Percentiles rank a stretch among this genome's conserved stretches.
Conservation (phyloP, 2,113 vertebrate genomes). For the Oreotrochilus melanogaster region DNA sequence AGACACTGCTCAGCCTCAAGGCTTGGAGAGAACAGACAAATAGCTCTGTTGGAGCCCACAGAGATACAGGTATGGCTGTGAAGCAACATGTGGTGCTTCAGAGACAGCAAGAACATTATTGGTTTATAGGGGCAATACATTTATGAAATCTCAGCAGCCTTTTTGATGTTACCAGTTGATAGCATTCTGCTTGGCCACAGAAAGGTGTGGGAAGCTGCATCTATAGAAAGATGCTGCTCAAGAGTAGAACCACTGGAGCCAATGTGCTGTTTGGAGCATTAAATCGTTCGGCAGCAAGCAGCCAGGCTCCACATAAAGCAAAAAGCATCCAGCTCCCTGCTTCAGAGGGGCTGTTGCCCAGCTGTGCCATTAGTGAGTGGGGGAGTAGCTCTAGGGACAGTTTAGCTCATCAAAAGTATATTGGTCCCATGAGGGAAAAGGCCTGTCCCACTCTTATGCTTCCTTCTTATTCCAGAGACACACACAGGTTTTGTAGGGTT, state of each 20-base stretch:
- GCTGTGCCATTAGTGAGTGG: not conserved
- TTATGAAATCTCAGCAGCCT: not conserved
- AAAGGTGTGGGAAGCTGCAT: not conserved
- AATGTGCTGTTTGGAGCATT: not conserved
- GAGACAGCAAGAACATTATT: rapidly evolving
- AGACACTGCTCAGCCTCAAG: rapidly evolving
- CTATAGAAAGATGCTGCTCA: rapidly evolving
- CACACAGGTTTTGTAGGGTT: not conserved
- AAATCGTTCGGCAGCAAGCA: rapidly evolving
- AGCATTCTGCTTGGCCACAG: not conserved
- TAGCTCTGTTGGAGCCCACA: not conserved
- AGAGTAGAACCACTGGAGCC: not conserved
- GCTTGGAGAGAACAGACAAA: not conserved
- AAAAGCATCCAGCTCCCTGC: rapidly evolving
- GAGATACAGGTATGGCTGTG: not conserved
- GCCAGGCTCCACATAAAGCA: not conserved
- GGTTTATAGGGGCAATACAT: rapidly evolving
- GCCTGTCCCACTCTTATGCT: rapidly evolving
- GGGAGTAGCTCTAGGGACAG: not conserved
- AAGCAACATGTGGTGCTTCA: not conserved
- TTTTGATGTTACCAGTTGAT: not conserved
- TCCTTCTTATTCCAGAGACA: not conserved
- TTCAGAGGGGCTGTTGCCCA: not conserved
- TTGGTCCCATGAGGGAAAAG: not conserved
- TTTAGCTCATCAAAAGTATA: not conserved